A percentile compares a stretch with the other conserved stretches of the same genome.
phyloP scores from a whole-genome alignment of 2,113 vertebrate species.

The Saccopteryx leptura region DNA sequence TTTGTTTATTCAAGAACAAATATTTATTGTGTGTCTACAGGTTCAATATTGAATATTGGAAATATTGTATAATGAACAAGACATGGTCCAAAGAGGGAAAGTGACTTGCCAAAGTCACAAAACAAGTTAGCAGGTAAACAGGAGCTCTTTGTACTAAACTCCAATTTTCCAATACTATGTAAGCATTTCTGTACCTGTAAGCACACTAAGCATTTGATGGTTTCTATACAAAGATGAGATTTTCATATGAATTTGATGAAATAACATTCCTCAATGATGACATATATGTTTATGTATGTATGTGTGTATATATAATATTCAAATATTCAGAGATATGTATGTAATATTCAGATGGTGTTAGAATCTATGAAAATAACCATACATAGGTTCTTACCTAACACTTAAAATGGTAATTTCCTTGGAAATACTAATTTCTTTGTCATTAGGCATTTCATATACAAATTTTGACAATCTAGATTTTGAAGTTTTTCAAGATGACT shows the following conservation, averaged over 20 bases:
- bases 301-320: background rate
- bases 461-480: constrained; percentile 51
- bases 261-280: constrained; percentile 27
- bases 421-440: constrained; percentile 31
- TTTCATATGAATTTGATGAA: constrained; percentile 25
- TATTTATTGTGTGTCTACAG: constrained; percentile 53
- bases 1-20: constrained; percentile 52
- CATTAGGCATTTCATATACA: background rate
- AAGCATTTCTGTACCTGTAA: constrained; percentile 17
- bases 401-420: constrained; percentile 40
- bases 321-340: background rate
- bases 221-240: constrained; percentile 26
- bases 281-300: background rate
- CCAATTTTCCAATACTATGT: background rate
- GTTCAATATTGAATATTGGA: background rate
- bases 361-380: constrained; percentile 49
- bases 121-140: constrained; percentile 4
- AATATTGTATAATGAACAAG: background rate
- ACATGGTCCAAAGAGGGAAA: background rate
- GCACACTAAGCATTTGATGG: constrained; percentile 3
- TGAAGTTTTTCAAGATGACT: constrained; percentile 15
- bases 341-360: constrained; percentile 36
- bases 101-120: constrained; percentile 57
- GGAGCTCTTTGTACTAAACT: background rate
- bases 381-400: constrained; percentile 36